Percentiles rank a stretch among this genome's conserved stretches.
phyloP scores from a whole-genome alignment of 2,888 invertebrate genomes.

The Dasypolia templi region DNA sequence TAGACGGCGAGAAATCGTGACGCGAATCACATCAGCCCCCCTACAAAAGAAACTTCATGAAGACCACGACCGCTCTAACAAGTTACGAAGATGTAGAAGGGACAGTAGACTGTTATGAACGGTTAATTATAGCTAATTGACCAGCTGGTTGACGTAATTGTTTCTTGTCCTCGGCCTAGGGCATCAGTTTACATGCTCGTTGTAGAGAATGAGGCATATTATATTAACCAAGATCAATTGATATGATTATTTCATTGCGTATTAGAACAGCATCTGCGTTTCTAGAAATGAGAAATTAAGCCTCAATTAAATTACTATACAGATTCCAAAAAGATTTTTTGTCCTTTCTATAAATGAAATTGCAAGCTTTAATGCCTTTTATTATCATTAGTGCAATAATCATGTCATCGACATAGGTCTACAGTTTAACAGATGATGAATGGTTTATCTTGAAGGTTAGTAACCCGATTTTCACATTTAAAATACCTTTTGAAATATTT shows the following conservation, averaged over 20 bases:
- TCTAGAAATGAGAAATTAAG: background rate
- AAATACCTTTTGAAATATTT: background rate
- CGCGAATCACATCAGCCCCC: too few species aligned
- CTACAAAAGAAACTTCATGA: too few species aligned
- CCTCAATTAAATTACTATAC: background rate
- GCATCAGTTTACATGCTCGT: slow-evolving; percentile 52
- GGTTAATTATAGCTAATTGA: slow-evolving; percentile 48
- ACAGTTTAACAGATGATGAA: background rate
- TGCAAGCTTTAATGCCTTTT: background rate
- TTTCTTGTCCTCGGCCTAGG: slow-evolving; percentile 57
- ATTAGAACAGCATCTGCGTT: slow-evolving; percentile 25
- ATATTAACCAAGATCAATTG: slow-evolving; percentile 53
- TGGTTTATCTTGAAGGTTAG: background rate
- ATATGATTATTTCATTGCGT: slow-evolving; percentile 32
- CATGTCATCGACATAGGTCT: background rate
- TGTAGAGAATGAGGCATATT: slow-evolving; percentile 34
- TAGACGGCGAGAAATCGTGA: too few species aligned
- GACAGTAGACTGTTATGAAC: slow-evolving; percentile 18
- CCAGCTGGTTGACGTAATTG: slow-evolving; percentile 50
- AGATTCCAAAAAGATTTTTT: background rate
- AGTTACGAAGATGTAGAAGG: too few species aligned
- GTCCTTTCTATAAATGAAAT: too few species aligned
- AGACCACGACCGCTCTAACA: too few species aligned
- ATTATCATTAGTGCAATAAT: slow-evolving; percentile 3
- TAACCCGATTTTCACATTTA: background rate